Conservation (phyloP, 2,797 vertebrate species). For the Propithecus deckenii region DNA sequence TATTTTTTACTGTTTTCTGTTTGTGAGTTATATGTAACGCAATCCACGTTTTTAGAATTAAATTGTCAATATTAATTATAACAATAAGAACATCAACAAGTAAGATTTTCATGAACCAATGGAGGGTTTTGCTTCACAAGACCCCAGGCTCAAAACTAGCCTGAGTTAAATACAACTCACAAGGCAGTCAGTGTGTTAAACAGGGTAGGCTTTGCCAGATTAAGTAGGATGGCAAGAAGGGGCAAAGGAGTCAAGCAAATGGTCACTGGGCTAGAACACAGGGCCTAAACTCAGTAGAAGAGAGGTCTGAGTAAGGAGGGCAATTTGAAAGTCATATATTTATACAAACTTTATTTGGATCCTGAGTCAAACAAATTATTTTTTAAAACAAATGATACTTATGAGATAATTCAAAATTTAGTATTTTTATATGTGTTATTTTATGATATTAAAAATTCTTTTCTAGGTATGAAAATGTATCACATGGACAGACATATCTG, state of each 20-base stretch:
- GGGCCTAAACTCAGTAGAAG: neutral
- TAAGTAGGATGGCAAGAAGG: neutral
- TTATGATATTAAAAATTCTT: neutral
- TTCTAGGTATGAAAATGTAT: neutral
- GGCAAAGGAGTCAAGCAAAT: neutral
- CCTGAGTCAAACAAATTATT: neutral
- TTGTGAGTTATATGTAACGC: too few species aligned
- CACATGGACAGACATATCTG: neutral
- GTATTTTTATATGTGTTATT: constrained; percentile 27
- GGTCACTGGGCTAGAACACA: neutral
- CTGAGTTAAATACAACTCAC: too few species aligned
- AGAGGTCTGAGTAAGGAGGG: neutral
- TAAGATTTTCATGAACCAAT: too few species aligned
- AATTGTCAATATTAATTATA: too few species aligned
- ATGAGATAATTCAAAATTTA: neutral
- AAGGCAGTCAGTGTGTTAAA: neutral
- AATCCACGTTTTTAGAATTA: too few species aligned
- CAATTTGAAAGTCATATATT: neutral
- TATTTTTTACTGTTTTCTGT: too few species aligned
- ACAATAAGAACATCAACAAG: too few species aligned
- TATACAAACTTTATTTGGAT: constrained; percentile 11
- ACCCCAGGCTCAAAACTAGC: too few species aligned
- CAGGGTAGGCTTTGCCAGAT: neutral
- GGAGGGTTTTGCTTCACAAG: too few species aligned
- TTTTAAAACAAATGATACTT: neutral